Conservation (phyloP, 2,113 vertebrate genomes). For the Archocentrus centrarchus region DNA sequence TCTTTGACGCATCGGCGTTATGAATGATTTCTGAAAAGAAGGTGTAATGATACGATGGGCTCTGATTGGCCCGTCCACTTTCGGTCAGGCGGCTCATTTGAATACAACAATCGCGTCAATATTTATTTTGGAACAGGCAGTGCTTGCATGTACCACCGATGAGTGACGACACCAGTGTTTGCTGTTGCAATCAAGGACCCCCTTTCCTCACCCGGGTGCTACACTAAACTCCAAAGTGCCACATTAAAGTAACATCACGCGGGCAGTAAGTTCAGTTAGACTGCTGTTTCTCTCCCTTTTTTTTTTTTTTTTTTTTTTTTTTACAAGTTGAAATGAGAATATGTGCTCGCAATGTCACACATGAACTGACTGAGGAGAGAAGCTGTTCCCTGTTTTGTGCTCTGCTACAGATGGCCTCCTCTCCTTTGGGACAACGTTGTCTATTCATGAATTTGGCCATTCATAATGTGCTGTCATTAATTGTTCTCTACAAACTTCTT, state of each 20-base stretch:
- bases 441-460: slow-evolving; percentile 66
- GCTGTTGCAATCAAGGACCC: slow-evolving; percentile 65
- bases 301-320: slow-evolving; percentile 5
- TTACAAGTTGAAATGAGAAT: background rate
- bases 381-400: background rate
- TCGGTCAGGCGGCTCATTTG: slow-evolving; percentile 73
- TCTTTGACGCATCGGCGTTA: slow-evolving; percentile 85
- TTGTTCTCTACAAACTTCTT: slow-evolving; percentile 45
- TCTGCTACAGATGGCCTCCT: slow-evolving; percentile 19
- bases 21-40: slow-evolving; percentile 86
- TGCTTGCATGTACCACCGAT: slow-evolving; percentile 54
- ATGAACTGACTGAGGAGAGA: background rate
- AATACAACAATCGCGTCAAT: slow-evolving; percentile 79
- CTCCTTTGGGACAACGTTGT: slow-evolving; percentile 36
- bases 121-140: slow-evolving; percentile 78
- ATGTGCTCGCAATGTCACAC: background rate
- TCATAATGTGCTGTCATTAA: slow-evolving; percentile 48
- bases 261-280: background rate
- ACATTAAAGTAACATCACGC: background rate
- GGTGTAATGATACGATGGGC: slow-evolving; percentile 78
- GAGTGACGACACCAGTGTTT: slow-evolving; percentile 74
- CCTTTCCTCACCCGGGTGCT: slow-evolving; percentile 40
- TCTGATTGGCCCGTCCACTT: slow-evolving; percentile 77
- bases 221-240: slow-evolving; percentile 8
- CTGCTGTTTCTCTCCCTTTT: background rate